Evolutionary conservation across 2,113 vertebrate species (phyloP).

Genomic region (Hystrix cristata): DNA sequence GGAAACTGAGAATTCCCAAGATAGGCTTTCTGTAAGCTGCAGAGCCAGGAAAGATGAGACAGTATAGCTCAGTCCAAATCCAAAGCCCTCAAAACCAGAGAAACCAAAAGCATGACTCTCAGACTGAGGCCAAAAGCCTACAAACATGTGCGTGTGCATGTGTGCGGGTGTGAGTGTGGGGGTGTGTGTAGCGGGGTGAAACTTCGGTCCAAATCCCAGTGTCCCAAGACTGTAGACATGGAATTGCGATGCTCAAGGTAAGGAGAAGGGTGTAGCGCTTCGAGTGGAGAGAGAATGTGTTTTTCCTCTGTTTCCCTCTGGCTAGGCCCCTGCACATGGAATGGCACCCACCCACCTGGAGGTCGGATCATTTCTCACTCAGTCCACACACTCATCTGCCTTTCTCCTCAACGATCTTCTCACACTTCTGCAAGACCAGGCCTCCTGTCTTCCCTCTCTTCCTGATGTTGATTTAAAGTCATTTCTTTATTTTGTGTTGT

Average conservation of each 20-base stretch:
- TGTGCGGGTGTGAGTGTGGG: too few species aligned
- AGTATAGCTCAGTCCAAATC: background rate
- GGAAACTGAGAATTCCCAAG: background rate
- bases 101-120: background rate
- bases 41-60: background rate
- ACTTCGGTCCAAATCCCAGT: background rate
- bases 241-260: rapidly evolving
- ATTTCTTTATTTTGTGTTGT: background rate
- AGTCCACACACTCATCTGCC: background rate
- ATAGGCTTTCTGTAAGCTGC: background rate
- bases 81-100: background rate
- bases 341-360: too few species aligned
- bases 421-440: rapidly evolving
- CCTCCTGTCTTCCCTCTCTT: background rate
- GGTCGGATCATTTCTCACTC: too few species aligned
- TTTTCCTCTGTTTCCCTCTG: background rate
- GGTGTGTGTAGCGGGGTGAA: background rate
- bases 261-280: rapidly evolving
- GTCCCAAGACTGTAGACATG: background rate
- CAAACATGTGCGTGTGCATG: rapidly evolving
- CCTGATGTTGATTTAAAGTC: background rate
- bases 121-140: background rate
- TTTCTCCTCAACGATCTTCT: background rate
- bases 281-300: rapidly evolving
- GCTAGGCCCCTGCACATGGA: rapidly evolving